Base-by-base conservation (phyloP, 2,113 vertebrate genomes). In the Misgurnus mizolepis region DNA sequence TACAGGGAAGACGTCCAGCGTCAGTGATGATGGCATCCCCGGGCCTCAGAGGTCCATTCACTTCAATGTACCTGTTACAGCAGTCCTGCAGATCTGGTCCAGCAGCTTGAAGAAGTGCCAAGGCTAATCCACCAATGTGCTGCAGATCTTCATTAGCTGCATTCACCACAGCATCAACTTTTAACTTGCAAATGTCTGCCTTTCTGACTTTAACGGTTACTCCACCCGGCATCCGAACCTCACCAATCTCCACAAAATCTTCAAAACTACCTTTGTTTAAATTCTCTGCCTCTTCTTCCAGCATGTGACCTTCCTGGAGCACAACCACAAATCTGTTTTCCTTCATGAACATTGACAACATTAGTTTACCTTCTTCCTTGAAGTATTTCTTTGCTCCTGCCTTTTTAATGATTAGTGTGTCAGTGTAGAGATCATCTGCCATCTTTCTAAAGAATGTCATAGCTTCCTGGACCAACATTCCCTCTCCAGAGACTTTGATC, bases 91-190 rank as follows among this genome's bases (percentile, higher is more conserved):
- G 90, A 6, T 86, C 66, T 0, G 90, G 93, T 27, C 96, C 96
- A 0, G 95, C 95, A 0, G 91, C 94, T 10, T 73, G 78, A 0
- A 88, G 84, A 67, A 98, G 87, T 0, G 93, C 92, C 0, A 27
- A 18, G 0, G 95, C 94, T 15, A 98, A 80, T 0, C 94, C 95
- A 0, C 92, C 91, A 0, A 61, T 76, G 84, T 95, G 96, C 39
- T 89, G 78, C 2, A 98, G 85, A 0, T 92, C 81, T 76, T 95
- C 94, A 0, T 95, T 97, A 10, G 96, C 88, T 0, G 94, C 91
- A 6, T 96, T 98, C 70, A 98, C 96, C 41, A 98, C 91, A 3
- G 91, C 94, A 0, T 96, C 95, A 0, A 87, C 92, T 0, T 11
- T 67, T 0, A 95, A 87, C 27, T 3, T 40, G 5, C 90, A 91